Evolutionary conservation across 2,797 vertebrate genomes (phyloP), one percentile per base, ranked within the genome.

Genomic region (Lates japonicus): DNA sequence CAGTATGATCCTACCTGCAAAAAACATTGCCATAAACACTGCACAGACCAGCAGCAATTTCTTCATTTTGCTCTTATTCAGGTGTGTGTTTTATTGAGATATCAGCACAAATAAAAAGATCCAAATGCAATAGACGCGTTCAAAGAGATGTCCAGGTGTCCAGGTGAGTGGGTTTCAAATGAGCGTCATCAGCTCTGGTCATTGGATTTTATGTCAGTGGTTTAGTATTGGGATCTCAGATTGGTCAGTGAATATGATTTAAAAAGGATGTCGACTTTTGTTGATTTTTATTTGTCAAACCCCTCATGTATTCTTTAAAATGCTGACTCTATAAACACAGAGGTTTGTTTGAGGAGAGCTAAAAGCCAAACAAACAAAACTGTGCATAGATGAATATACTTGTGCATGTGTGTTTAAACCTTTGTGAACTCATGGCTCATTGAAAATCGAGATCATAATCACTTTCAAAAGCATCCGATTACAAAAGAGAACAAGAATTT

Each of bases 1-100:
- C n/a, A 39, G 3, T 1, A 2, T 31, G 9, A 7, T 58, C 79
- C 74, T 84, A 89, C 79, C 79, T 84, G 77, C 20, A 58, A 48
- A 55, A 73, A 79, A 68, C 59, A 81, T 37, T 7, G 52, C 71
- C 74, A 71, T 31, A 59, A 85, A 0, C 4, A 37, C 60, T 2
- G 20, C 51, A 44, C 41, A 83, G 58, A 84, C 7, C 49, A 62
- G 44, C 9, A 74, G 20, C 5, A 84, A 39, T 49, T 55, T 84
- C 25, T 42, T 71, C 81, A 87, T 88, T 48, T 76, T 69, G 62
- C 12, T 58, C 20, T 70, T 3, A 20, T 2, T n/a, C 33, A 55
- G 11, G 13, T 55, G 10, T 31, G 22, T 29, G 3, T 54, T 67
- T 63, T 44, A n/a, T 25, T 0, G 1, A 76, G 9, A 55, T 2